Conservation (phyloP, 2,888 invertebrate genomes). For the Spilosoma lubricipeda region DNA sequence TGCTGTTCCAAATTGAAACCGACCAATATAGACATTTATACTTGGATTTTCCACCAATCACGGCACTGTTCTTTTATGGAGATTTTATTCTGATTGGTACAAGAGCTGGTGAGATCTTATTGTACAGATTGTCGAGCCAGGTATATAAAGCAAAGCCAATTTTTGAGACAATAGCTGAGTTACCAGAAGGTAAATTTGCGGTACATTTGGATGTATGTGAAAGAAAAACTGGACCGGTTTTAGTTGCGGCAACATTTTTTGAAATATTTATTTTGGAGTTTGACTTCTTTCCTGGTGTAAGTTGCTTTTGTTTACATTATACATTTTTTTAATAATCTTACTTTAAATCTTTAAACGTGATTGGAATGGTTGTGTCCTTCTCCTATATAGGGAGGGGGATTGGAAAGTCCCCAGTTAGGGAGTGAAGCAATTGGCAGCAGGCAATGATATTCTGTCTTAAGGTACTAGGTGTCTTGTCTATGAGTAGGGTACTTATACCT, state of each 20-base stretch:
- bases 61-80: conserved; percentile 76
- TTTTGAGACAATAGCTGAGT: conserved; percentile 65
- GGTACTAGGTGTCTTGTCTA: too few species aligned
- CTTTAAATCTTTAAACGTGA: not conserved
- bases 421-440: too few species aligned
- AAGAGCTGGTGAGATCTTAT: conserved; percentile 65
- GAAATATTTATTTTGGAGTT: conserved; percentile 69
- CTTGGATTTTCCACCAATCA: conserved; percentile 74
- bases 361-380: not conserved
- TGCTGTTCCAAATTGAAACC: conserved; percentile 75
- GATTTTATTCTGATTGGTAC: conserved; percentile 73
- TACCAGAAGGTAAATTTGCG: conserved; percentile 74
- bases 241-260: conserved; percentile 71
- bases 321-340: not conserved
- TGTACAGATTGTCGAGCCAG: conserved; percentile 73
- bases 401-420: too few species aligned
- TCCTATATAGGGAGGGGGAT: too few species aligned
- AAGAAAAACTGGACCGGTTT: conserved; percentile 69
- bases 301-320: conserved; percentile 43
- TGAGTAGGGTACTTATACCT: too few species aligned
- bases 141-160: conserved; percentile 57
- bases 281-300: conserved; percentile 73
- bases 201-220: conserved; percentile 75
- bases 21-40: conserved; percentile 71
- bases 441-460: too few species aligned